A percentile compares a stretch with the other conserved stretches of the same genome.
These are phyloP conservation scores for Xiphias gladius DNA, from an alignment of 2,113 vertebrate species.

Conservation along the genomic window DNA sequence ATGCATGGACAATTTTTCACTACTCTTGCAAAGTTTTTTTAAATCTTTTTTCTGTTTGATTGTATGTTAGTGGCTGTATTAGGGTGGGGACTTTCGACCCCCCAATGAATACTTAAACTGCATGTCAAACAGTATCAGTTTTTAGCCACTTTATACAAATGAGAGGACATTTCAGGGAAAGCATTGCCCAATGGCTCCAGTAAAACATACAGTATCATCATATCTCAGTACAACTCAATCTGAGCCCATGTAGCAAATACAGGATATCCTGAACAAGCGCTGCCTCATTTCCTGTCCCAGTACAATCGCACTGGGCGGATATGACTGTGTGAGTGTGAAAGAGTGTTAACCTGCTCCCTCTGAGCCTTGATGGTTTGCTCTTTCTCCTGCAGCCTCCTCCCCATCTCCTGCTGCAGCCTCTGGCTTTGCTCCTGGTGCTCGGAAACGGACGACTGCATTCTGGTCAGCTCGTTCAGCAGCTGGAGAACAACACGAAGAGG, in stretches of 20 bases:
- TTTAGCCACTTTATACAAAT: background rate
- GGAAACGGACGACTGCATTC: conserved; percentile 78
- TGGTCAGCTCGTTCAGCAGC: conserved; percentile 86
- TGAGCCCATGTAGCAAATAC: conserved; percentile 59
- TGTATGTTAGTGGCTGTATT: too few relatives aligned
- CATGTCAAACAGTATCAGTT: too few relatives aligned
- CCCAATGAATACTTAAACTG: too few relatives aligned
- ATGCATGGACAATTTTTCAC: too few relatives aligned
- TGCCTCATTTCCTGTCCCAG: conserved; percentile 52
- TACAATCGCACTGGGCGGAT: background rate
- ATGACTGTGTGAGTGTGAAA: conserved; percentile 13
- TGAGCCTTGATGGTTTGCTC: conserved; percentile 86
- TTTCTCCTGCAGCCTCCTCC: conserved; percentile 87
- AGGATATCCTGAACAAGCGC: conserved; percentile 83
- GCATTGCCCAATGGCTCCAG: background rate
- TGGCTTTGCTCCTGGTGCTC: conserved; percentile 83
- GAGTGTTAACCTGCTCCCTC: conserved; percentile 86
- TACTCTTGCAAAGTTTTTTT: too few relatives aligned
- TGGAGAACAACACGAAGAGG: conserved; percentile 45
- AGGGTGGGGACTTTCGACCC: too few relatives aligned
- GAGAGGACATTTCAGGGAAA: conserved; percentile 11
- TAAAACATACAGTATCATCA: conserved; percentile 46
- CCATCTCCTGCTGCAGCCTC: conserved; percentile 86
- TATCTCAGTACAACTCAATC: conserved; percentile 19
- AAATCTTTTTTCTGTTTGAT: too few relatives aligned